Conservation (phyloP, 2,113 vertebrate species). For the Mirza zaza region DNA sequence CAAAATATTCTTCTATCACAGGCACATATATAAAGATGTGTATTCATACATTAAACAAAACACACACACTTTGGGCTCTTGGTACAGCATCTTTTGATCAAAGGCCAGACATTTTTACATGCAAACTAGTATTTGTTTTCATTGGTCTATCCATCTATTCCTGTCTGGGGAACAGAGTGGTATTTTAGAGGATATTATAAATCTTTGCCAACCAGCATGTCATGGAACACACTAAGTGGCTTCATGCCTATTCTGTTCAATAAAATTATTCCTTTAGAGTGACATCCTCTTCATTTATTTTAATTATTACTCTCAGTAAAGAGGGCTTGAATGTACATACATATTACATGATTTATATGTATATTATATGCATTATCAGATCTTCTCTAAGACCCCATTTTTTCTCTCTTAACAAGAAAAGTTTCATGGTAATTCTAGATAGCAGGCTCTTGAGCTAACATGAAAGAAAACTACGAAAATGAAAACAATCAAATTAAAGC, state of each 20-base stretch:
- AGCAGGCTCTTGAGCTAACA: background rate
- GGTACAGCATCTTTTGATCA: background rate
- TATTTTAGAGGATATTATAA: background rate
- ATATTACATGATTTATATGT: background rate
- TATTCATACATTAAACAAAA: background rate
- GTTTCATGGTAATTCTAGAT: background rate
- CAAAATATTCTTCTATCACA: background rate
- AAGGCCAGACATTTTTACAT: background rate
- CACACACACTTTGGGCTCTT: background rate
- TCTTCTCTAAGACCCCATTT: background rate
- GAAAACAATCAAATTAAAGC: background rate
- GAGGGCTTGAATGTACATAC: background rate
- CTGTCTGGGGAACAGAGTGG: background rate
- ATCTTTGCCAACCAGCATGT: background rate
- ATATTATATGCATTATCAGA: background rate
- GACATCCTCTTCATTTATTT: background rate
- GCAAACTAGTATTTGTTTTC: background rate
- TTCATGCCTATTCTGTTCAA: background rate
- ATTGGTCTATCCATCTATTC: background rate
- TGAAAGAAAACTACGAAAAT: background rate
- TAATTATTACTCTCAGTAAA: constrained; percentile 30
- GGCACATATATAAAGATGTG: background rate
- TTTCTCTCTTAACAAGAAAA: background rate
- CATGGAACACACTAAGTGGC: background rate
- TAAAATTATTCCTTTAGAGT: background rate